Evolutionary conservation across 2,797 vertebrate species (phyloP), one percentile per base, ranked within the genome.

Genomic region (Hylomyscus alleni): DNA sequence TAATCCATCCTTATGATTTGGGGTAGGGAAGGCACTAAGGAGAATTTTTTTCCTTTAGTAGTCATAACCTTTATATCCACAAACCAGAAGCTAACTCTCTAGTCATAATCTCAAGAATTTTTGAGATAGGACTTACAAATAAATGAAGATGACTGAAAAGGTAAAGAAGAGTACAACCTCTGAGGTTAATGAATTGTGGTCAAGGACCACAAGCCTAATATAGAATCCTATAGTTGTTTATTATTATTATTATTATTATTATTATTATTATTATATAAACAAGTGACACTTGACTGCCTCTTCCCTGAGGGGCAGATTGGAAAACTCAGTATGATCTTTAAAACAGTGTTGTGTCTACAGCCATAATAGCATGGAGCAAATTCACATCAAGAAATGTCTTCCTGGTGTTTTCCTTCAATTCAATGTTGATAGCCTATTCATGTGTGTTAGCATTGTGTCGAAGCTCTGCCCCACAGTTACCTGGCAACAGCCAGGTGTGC

Each of bases 381-480:
- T 34, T 86, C 90, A 90, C 60, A 80, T 84, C 50, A 54, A 72
- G 9, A 80, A 29, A 22, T 72, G n/a, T 12, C 52, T 93, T 95
- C 44, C 37, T 52, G 54, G 31, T 20, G 62, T 95, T 93, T 96
- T 58, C n/a, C 85, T 93, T 78, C 69, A 60, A 65, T 85, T 87
- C 67, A 67, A n/a, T 88, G 92, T 72, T 84, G 86, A 92, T 94
- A 97, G 40, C 85, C 75, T 90, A 97, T 93, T 93, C 67, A 31
- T 26, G 58, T 60, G 58, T 60, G 58, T 26, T 60, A 26, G 9
- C 24, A 24, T 24, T 60, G 10, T 60, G 22, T 26, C 24, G 26
- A 26, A 60, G 58, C 58, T 26, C 58, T 9, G 9, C 58, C 58
- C 58, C 58, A 60, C 58, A 60, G 24, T 60, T 60, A 60, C 58